Percentiles rank a stretch among this genome's conserved stretches.
These are phyloP conservation scores for Drosophila tsacasi DNA, from an alignment of 1,140 invertebrate species.

Conservation along the genomic window DNA sequence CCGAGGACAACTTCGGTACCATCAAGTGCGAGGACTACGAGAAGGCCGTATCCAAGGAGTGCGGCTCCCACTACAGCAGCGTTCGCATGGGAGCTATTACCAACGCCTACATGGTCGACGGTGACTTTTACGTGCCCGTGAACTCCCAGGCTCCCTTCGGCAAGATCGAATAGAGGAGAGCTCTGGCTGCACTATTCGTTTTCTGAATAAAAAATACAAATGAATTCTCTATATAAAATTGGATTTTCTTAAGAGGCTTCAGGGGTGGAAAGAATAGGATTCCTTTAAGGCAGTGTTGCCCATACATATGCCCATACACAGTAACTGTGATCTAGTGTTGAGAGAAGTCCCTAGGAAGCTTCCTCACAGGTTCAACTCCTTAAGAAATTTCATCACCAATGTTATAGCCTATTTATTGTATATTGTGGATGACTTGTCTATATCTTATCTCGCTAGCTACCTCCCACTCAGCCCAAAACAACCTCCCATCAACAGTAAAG, in stretches of 20 bases:
- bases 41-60: slow-evolving; percentile 57
- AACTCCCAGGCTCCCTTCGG: slow-evolving; percentile 79
- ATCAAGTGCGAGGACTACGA: slow-evolving; percentile 66
- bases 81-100: slow-evolving; percentile 84
- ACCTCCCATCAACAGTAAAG: not conserved
- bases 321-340: not conserved
- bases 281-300: not conserved
- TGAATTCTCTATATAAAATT: slow-evolving; percentile 4
- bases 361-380: not conserved
- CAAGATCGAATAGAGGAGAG: slow-evolving; percentile 71
- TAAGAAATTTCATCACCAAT: not conserved
- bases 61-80: slow-evolving; percentile 61
- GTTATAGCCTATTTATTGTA: not conserved
- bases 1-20: slow-evolving; percentile 55
- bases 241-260: not conserved
- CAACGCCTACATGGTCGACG: slow-evolving; percentile 79
- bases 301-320: not conserved
- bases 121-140: slow-evolving; percentile 71
- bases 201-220: slow-evolving; percentile 16
- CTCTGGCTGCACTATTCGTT: not conserved
- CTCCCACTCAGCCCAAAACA: not conserved
- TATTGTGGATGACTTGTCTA: not conserved
- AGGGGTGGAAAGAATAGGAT: not conserved
- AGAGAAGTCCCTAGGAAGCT: not conserved
- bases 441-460: not conserved